A percentile compares a stretch with the other conserved stretches of the same genome.
These are phyloP conservation scores for Drosophila subobscura DNA, from an alignment of 1,140 invertebrate genomes.

Conservation along the genomic window DNA sequence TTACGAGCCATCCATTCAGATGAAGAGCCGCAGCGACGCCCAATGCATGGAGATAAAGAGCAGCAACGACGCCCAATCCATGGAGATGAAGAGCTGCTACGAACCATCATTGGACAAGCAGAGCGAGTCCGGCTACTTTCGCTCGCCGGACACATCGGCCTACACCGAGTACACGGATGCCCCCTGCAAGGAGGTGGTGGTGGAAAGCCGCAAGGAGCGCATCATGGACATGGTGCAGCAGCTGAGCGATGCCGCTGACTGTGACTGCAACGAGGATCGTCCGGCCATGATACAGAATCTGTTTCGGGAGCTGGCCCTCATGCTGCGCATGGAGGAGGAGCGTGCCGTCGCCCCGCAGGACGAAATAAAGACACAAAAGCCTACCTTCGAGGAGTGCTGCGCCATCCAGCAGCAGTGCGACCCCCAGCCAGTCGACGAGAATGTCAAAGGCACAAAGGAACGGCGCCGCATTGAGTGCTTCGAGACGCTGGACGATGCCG, in stretches of 20 bases:
- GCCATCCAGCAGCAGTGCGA: background rate
- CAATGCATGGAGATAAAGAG: too few species aligned
- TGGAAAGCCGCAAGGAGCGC: conserved; percentile 27
- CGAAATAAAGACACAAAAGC: background rate
- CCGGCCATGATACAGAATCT: conserved; percentile 18
- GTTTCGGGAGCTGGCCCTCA: conserved; percentile 36
- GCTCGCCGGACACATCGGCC: too few species aligned
- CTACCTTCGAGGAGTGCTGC: conserved; percentile 39
- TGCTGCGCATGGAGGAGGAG: conserved; percentile 34
- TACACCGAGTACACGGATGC: too few species aligned
- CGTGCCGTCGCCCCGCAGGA: conserved; percentile 9
- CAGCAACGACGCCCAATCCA: too few species aligned
- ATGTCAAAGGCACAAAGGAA: background rate
- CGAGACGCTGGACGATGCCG: conserved; percentile 44
- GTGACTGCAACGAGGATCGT: conserved; percentile 22
- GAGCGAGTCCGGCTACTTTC: too few species aligned
- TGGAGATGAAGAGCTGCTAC: too few species aligned
- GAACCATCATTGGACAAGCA: too few species aligned
- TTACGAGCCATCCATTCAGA: too few species aligned
- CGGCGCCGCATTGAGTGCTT: conserved; percentile 35
- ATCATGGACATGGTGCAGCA: conserved; percentile 27
- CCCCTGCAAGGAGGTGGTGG: background rate
- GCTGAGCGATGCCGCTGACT: conserved; percentile 13
- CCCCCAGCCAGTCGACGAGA: background rate
- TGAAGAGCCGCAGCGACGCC: too few species aligned